Percentiles rank a stretch among this genome's conserved stretches.
phyloP scores from a whole-genome alignment of 2,113 vertebrate species.

The Mesoclemmys tuberculata region DNA sequence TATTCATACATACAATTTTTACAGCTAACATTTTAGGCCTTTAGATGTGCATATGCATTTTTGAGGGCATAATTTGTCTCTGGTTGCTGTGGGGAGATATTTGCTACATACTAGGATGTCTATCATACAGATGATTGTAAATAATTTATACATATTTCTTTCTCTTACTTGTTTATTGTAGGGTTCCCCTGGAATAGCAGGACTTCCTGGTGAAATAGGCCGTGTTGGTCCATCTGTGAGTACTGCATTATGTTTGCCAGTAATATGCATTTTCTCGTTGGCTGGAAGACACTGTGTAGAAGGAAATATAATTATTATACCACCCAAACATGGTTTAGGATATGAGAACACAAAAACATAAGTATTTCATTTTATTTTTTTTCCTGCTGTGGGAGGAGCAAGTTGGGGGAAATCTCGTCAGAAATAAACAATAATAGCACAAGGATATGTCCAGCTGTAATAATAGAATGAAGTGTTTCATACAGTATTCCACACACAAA shows the following conservation, averaged over 20 bases:
- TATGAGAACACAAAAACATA: background rate
- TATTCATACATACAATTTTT: background rate
- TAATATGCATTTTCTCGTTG: constrained; percentile 23
- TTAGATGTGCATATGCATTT: background rate
- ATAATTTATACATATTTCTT: background rate
- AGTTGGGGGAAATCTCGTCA: background rate
- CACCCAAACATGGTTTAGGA: background rate
- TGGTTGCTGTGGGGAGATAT: background rate
- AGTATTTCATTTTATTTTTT: background rate
- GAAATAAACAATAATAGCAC: background rate
- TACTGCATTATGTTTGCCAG: constrained; percentile 54
- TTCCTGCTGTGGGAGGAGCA: background rate
- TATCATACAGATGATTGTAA: background rate
- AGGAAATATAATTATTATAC: background rate
- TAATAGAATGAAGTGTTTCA: background rate
- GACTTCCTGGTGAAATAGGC: constrained; percentile 91
- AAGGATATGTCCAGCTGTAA: background rate
- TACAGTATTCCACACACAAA: background rate
- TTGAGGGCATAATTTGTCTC: background rate
- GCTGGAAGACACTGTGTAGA: background rate
- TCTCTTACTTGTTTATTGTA: constrained; percentile 67
- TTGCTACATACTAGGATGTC: background rate
- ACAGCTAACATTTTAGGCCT: background rate
- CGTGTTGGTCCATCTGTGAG: constrained; percentile 89
- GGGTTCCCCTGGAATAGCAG: constrained; percentile 91